Base-by-base conservation (phyloP, 1,140 invertebrate genomes). In the Cyphomyrmex costatus region DNA sequence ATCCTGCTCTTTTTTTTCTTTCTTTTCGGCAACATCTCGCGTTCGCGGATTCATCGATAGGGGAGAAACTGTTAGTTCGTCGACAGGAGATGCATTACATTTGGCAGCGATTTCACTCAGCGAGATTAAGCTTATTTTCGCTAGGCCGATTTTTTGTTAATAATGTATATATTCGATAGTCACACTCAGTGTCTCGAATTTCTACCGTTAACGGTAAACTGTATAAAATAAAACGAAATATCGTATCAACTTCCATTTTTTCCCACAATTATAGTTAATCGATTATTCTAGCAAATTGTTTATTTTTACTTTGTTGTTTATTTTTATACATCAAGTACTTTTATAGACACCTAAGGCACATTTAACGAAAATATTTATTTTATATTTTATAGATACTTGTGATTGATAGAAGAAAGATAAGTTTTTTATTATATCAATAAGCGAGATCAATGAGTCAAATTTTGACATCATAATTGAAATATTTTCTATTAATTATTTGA, bases 51-150 rank as follows among this genome's bases (percentile, higher is more conserved):
- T 82, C 91, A 86, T 78, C 91, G 89, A 92, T 91, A 91, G 46
- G 30, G 58, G 68, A 51, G n/a, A 73, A 91, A 82, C 63, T 16
- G 83, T 71, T 79, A 36, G 24, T 63, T 61, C 86, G 58, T 76
- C 65, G 86, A 88, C 89, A 74, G 77, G 74, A 86, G 88, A 88
- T 85, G 87, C 92, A 90, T 90, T 89, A 89, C 86, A 88, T 93
- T 92, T 93, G 91, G 93, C 92, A 93, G 91, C 85, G 86, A 94
- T 93, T 94, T 95, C 93, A 94, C 94, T 94, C 93, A 94, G 92
- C 91, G 89, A 93, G 89, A 95, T 94, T 95, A 94, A 94, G 93
- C 94, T 95, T 94, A 94, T 94, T 95, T 94, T 94, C 92, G 91
- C 90, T 91, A 84, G 84, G 87, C 88, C 86, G 86, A 89, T 92